Evolutionary conservation across 1,140 invertebrate species (phyloP).

Genomic region (Zaprionus camerounensis): DNA sequence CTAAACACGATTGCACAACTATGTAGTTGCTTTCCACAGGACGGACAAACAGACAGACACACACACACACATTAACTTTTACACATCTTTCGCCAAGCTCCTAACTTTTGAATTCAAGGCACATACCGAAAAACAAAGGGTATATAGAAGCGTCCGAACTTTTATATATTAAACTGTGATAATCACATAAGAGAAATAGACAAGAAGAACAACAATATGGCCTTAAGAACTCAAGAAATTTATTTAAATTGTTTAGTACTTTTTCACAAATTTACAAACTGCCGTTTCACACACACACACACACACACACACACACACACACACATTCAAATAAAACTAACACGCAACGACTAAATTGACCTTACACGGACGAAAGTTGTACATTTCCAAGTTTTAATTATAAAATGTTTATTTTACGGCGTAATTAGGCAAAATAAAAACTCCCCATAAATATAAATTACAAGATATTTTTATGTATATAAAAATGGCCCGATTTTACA

Average conservation of each 20-base stretch:
- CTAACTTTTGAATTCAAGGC: slow-evolving; percentile 34
- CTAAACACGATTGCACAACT: slow-evolving; percentile 59
- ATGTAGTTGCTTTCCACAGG: slow-evolving; percentile 36
- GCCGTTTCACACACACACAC: background rate
- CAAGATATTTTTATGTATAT: slow-evolving; percentile 18
- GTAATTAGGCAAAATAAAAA: slow-evolving; percentile 78
- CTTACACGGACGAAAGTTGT: slow-evolving; percentile 60
- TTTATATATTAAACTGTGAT: slow-evolving; percentile 82
- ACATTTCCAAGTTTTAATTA: slow-evolving; percentile 67
- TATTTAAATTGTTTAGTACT: slow-evolving; percentile 21
- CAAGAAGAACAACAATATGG: slow-evolving; percentile 41
- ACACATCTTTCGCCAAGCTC: slow-evolving; percentile 19
- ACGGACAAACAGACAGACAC: slow-evolving; percentile 17
- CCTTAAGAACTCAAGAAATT: slow-evolving; percentile 30
- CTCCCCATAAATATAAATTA: slow-evolving; percentile 27
- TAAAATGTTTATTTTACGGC: slow-evolving; percentile 81
- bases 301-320: too few relatives aligned
- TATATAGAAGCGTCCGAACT: slow-evolving; percentile 62
- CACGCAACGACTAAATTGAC: slow-evolving; percentile 3
- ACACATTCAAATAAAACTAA: background rate
- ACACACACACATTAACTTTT: slow-evolving; percentile 11
- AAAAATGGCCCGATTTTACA: slow-evolving; percentile 68
- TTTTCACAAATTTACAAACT: background rate
- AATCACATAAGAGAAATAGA: slow-evolving; percentile 68
- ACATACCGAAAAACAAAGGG: slow-evolving; percentile 52